These are phyloP conservation scores for Hoplias malabaricus DNA, from an alignment of 2,113 vertebrate species.

Conservation along the genomic window DNA sequence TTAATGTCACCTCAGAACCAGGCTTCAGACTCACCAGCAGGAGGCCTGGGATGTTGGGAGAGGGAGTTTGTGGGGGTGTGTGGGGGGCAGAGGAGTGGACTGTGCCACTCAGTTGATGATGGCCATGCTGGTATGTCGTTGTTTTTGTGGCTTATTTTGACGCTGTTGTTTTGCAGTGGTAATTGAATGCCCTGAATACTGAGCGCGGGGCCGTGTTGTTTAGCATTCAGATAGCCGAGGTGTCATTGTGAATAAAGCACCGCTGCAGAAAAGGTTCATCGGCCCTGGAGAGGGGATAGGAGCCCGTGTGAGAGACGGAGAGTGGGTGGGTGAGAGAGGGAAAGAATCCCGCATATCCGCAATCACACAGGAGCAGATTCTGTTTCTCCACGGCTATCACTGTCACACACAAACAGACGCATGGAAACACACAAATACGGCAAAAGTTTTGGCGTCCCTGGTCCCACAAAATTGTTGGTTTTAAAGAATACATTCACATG, in stretches of 20 bases:
- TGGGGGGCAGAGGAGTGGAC: neutral
- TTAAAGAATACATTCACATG: too few relatives aligned
- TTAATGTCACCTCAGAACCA: constrained; percentile 30
- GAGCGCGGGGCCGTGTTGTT: constrained; percentile 28
- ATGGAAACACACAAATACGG: neutral
- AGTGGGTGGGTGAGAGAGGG: neutral
- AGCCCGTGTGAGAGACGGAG: neutral
- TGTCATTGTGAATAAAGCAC: constrained; percentile 40
- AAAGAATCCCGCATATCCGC: constrained; percentile 34
- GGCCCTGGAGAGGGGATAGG: constrained; percentile 22
- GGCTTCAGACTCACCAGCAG: neutral
- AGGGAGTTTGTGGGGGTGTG: neutral
- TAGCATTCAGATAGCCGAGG: constrained; percentile 36
- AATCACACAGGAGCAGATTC: constrained; percentile 4
- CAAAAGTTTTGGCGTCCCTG: too few relatives aligned
- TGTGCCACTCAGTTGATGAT: constrained; percentile 1
- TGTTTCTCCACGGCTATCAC: neutral
- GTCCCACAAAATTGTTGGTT: too few relatives aligned
- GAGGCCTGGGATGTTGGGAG: neutral
- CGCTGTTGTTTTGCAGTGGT: constrained; percentile 39
- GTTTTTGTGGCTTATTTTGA: constrained; percentile 11
- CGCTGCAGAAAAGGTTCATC: constrained; percentile 36
- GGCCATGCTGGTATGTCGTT: constrained; percentile 4
- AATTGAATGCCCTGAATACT: constrained; percentile 42
- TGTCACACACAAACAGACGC: constrained; percentile 62